A percentile compares a stretch with the other conserved stretches of the same genome.
Evolutionary conservation across 2,888 invertebrate genomes (phyloP).

Genomic region (Mylabris sibirica): DNA sequence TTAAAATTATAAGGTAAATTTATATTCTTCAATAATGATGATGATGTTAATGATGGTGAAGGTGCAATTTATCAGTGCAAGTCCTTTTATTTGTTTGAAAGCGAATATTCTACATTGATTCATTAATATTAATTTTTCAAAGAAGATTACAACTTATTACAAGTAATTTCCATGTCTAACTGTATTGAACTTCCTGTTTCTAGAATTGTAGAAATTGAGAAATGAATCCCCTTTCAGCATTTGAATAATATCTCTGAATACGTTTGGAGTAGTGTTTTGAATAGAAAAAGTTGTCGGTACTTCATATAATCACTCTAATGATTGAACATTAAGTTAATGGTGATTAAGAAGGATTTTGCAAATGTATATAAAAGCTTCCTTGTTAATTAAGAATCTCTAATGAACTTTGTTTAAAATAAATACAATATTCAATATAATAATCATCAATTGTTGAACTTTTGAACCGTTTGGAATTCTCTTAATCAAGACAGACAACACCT

Average conservation of each 20-base stretch:
- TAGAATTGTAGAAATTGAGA: background rate
- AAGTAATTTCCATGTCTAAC: background rate
- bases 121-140: constrained; percentile 6
- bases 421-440: background rate
- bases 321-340: background rate
- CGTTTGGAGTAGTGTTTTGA: background rate
- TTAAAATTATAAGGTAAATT: too few relatives aligned
- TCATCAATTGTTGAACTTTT: background rate
- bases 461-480: background rate
- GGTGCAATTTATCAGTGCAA: background rate
- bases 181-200: background rate
- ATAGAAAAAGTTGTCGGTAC: background rate
- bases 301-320: background rate
- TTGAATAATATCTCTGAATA: too few relatives aligned
- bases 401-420: background rate
- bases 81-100: background rate
- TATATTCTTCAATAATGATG: background rate
- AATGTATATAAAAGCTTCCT: background rate
- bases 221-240: background rate
- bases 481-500: background rate
- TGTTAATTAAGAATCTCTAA: background rate
- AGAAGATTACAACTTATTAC: background rate
- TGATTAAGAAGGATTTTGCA: background rate
- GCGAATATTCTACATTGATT: background rate
- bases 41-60: background rate